phyloP scores from a whole-genome alignment of 2,888 invertebrate species.

The Spisula subtruncata region DNA sequence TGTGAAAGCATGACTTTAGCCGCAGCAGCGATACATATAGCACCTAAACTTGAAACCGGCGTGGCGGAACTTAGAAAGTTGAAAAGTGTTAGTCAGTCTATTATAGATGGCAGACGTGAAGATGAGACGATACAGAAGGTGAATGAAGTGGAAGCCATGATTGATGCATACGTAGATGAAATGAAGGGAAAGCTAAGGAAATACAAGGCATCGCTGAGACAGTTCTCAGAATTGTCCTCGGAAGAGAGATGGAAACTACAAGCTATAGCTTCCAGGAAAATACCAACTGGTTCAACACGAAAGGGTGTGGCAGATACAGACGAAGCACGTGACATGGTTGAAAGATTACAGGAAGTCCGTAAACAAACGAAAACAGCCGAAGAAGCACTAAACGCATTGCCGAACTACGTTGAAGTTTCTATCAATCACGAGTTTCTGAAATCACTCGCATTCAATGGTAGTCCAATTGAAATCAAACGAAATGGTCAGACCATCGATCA shows the following conservation, averaged over 20 bases:
- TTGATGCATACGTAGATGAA: constrained; percentile 52
- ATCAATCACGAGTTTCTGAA: constrained; percentile 51
- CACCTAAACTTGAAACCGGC: constrained; percentile 35
- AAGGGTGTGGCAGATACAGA: constrained; percentile 31
- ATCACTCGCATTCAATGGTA: constrained; percentile 53
- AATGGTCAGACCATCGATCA: constrained; percentile 52
- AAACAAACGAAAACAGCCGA: constrained; percentile 57
- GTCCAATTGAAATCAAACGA: constrained; percentile 49
- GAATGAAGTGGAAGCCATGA: constrained; percentile 46
- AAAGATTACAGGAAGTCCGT: constrained; percentile 46
- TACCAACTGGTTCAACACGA: constrained; percentile 36
- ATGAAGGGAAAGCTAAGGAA: constrained; percentile 57
- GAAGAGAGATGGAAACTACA: constrained; percentile 62
- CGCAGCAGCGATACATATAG: constrained; percentile 39
- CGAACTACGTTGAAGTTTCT: constrained; percentile 62
- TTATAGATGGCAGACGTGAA: constrained; percentile 61
- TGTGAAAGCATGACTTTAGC: constrained; percentile 52
- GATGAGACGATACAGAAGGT: constrained; percentile 48
- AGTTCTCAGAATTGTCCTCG: constrained; percentile 57
- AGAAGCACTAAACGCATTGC: constrained; percentile 47
- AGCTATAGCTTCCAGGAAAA: constrained; percentile 49
- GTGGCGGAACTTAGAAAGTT: constrained; percentile 54
- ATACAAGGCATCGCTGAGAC: constrained; percentile 42
- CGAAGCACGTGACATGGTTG: constrained; percentile 38
- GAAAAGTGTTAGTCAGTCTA: constrained; percentile 57